phyloP scores from a whole-genome alignment of 2,888 invertebrate genomes.

The Rosalia funebris region DNA sequence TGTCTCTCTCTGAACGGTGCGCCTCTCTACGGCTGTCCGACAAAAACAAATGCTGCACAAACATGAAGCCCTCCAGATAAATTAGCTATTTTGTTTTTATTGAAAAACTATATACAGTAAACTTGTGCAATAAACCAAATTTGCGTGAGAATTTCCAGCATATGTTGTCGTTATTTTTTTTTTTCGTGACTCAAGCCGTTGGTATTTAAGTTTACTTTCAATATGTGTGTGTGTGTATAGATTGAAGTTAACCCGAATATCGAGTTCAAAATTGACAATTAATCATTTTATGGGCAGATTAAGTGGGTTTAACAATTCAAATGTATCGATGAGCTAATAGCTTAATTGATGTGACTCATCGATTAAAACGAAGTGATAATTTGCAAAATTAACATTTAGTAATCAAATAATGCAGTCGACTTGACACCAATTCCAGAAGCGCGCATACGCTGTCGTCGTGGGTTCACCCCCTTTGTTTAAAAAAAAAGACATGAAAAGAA shows the following conservation, averaged over 20 bases:
- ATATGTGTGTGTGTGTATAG: constrained; percentile 21
- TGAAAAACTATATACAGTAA: constrained; percentile 38
- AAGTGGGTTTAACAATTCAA: constrained; percentile 56
- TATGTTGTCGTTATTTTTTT: constrained; percentile 26
- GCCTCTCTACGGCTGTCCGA: constrained; percentile 1
- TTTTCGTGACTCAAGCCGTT: constrained; percentile 7
- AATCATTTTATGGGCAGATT: constrained; percentile 46
- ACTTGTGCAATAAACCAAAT: constrained; percentile 36
- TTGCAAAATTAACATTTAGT: constrained; percentile 44
- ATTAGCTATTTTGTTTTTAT: constrained; percentile 33
- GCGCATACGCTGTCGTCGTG: too few species aligned
- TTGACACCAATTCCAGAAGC: constrained; percentile 37
- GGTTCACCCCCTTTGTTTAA: too few species aligned
- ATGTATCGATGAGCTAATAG: constrained; percentile 61
- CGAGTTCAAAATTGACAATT: constrained; percentile 42
- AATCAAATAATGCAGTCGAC: constrained; percentile 40
- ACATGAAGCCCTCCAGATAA: constrained; percentile 10
- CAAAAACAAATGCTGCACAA: constrained; percentile 1
- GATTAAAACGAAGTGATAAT: constrained; percentile 51
- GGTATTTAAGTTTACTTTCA: constrained; percentile 26
- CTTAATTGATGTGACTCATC: constrained; percentile 56
- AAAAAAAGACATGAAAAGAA: too few species aligned
- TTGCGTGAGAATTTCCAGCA: constrained; percentile 38
- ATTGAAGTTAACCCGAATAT: constrained; percentile 39
- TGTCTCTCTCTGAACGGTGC: constrained; percentile 25